These are phyloP conservation scores for Notoglanidium macrostoma DNA, from an alignment of 2,797 vertebrate species.

Conservation along the genomic window DNA sequence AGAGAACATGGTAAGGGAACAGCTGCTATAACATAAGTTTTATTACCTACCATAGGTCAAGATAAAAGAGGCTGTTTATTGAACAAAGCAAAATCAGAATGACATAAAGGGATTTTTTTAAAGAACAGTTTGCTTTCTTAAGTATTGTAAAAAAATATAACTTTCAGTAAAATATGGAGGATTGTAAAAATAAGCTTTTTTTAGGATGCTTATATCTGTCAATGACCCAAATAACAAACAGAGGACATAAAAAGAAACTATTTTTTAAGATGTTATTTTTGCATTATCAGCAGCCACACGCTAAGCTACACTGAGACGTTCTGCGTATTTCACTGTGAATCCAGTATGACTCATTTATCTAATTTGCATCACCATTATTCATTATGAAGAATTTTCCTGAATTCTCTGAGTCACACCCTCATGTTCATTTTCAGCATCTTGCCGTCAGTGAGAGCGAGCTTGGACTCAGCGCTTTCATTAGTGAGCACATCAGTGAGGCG, in stretches of 20 bases:
- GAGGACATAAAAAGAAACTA: neutral
- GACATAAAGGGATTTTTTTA: neutral
- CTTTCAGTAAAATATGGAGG: too few species aligned
- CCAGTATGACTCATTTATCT: constrained; percentile 6
- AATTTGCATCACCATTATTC: constrained; percentile 26
- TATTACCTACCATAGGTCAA: neutral
- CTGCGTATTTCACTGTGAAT: neutral
- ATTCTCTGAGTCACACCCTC: neutral
- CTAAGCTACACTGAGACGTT: neutral
- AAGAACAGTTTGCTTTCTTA: too few species aligned
- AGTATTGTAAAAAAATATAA: too few species aligned
- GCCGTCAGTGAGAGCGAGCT: neutral
- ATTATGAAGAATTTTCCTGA: neutral
- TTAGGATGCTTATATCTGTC: neutral
- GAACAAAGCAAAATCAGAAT: neutral
- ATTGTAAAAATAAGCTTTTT: too few species aligned
- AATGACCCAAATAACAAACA: neutral
- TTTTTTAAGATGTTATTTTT: neutral
- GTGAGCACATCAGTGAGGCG: constrained; percentile 13
- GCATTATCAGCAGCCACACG: neutral
- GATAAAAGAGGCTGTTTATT: too few species aligned
- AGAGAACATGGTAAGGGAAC: neutral
- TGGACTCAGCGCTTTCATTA: constrained; percentile 32
- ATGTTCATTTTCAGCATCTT: constrained; percentile 5
- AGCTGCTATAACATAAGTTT: neutral